Percentiles rank a stretch among this genome's conserved stretches.
Conservation (phyloP, 2,888 invertebrate species). For the Heteropelma amictum region DNA sequence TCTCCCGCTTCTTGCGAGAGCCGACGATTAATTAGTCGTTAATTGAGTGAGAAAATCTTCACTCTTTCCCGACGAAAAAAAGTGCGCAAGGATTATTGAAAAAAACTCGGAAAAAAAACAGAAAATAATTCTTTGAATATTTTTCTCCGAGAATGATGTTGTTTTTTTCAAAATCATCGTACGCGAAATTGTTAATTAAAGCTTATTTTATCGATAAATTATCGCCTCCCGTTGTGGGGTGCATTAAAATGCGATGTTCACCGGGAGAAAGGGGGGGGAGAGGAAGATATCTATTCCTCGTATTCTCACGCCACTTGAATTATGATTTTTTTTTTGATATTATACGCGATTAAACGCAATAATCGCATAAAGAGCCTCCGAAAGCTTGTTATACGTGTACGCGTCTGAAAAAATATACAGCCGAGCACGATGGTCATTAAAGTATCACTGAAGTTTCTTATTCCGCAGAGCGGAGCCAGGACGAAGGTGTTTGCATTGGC, state of each 20-base stretch:
- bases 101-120: background rate
- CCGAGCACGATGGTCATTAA: constrained; percentile 40
- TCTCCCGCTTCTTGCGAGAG: background rate
- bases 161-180: background rate
- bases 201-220: background rate
- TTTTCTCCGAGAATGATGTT: background rate
- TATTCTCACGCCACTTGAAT: constrained; percentile 8
- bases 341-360: constrained; percentile 27
- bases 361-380: constrained; percentile 3
- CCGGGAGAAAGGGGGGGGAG: background rate
- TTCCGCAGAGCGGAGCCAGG: constrained; percentile 50
- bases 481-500: constrained; percentile 74
- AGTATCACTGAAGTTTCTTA: constrained; percentile 29
- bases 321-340: background rate
- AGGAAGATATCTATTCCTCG: background rate
- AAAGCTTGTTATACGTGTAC: background rate
- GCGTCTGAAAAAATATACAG: constrained; percentile 7
- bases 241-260: background rate
- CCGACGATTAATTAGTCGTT: constrained; percentile 43
- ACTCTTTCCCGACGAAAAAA: too few relatives aligned
- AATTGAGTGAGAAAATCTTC: constrained; percentile 42
- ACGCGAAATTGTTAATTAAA: background rate
- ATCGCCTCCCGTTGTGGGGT: background rate
- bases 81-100: background rate
- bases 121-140: background rate